Conservation (phyloP, 2,888 invertebrate genomes). For the Nebria salina region DNA sequence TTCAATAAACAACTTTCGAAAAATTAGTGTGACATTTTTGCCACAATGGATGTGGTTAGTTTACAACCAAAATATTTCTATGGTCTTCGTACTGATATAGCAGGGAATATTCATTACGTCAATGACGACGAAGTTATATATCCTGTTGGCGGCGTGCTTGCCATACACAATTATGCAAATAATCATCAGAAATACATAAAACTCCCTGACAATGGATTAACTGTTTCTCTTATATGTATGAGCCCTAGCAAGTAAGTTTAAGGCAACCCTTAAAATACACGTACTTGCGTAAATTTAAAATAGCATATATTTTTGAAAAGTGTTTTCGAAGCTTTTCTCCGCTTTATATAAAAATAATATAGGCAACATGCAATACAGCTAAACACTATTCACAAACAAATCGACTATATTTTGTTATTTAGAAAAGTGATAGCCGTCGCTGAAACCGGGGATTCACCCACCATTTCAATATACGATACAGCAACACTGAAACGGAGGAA, state of each 20-base stretch:
- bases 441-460: conserved; percentile 72
- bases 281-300: too few relatives aligned
- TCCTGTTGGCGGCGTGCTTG: conserved; percentile 80
- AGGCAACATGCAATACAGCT: too few relatives aligned
- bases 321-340: too few relatives aligned
- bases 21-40: not conserved
- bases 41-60: conserved; percentile 21
- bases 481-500: conserved; percentile 75
- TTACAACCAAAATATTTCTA: conserved; percentile 71
- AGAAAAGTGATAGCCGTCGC: conserved; percentile 73
- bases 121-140: conserved; percentile 81
- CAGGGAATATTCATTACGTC: conserved; percentile 77
- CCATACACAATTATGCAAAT: conserved; percentile 77
- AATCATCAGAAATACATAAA: conserved; percentile 79
- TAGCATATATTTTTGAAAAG: too few relatives aligned
- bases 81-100: conserved; percentile 72
- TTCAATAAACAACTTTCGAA: not conserved
- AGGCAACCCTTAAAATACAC: too few relatives aligned
- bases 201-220: conserved; percentile 72
- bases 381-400: too few relatives aligned
- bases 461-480: conserved; percentile 77
- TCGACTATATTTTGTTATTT: conserved; percentile 50
- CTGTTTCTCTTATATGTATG: conserved; percentile 70
- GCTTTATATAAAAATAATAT: too few relatives aligned
- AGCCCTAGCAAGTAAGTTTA: conserved; percentile 73